A percentile compares a stretch with the other conserved stretches of the same genome.
phyloP scores from a whole-genome alignment of 2,797 vertebrate species.

The Meriones psammophilus region DNA sequence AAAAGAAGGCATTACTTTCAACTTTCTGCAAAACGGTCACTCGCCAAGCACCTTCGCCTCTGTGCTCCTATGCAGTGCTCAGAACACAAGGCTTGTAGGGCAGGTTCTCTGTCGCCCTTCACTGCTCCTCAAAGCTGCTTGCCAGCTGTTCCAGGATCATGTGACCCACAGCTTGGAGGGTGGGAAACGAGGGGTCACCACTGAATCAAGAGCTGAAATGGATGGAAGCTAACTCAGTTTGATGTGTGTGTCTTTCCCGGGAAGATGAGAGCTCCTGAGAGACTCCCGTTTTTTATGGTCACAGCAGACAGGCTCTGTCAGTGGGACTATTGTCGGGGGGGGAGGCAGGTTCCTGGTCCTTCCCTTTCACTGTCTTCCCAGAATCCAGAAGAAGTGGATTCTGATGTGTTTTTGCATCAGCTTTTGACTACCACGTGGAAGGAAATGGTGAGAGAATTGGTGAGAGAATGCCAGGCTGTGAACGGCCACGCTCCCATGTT shows the following conservation, averaged over 20 bases:
- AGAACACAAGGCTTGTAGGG: not conserved
- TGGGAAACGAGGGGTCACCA: not conserved
- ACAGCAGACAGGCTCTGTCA: not conserved
- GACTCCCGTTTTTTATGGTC: not conserved
- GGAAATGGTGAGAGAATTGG: not conserved
- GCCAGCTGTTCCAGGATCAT: not conserved
- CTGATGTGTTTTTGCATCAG: not conserved
- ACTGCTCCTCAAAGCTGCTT: not conserved
- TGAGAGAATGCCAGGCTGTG: not conserved
- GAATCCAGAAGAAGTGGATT: not conserved
- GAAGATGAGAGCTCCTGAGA: accelerated
- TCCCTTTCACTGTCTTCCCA: not conserved
- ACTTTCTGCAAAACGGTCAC: not conserved
- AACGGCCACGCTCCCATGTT: accelerated
- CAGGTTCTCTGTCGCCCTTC: not conserved
- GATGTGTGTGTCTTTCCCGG: not conserved
- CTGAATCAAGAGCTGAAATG: not conserved
- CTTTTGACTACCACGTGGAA: not conserved
- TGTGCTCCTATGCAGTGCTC: not conserved
- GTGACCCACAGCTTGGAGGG: not conserved
- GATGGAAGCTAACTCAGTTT: not conserved
- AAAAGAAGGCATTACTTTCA: not conserved
- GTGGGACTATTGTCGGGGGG: not conserved
- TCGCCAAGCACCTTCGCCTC: not conserved
- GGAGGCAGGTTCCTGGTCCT: not conserved